Percentiles rank a stretch among this genome's conserved stretches.
phyloP scores from a whole-genome alignment of 2,113 vertebrate genomes.

The Aegotheles bennettii region DNA sequence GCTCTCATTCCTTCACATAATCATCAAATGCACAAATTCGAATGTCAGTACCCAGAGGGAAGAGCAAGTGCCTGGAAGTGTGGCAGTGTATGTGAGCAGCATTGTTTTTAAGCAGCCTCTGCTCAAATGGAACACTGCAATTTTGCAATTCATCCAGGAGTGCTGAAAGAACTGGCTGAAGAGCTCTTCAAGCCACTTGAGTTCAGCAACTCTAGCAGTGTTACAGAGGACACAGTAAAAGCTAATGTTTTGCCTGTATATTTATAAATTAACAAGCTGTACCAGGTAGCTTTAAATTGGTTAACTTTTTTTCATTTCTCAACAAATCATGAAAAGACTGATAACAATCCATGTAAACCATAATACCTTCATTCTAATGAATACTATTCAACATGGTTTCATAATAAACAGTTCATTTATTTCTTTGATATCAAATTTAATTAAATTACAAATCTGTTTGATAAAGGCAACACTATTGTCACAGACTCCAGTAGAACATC shows the following conservation, averaged over 20 bases:
- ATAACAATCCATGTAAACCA: neutral
- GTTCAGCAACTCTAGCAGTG: neutral
- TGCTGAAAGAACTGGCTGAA: neutral
- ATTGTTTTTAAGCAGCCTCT: neutral
- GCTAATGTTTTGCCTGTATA: neutral
- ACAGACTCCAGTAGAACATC: neutral
- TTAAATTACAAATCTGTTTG: slow-evolving; percentile 27
- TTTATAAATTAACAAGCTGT: neutral
- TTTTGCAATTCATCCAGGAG: neutral
- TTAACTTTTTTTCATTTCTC: neutral
- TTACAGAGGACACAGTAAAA: neutral
- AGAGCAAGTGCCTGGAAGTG: neutral
- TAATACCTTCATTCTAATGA: neutral
- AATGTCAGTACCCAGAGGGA: neutral
- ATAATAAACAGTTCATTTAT: slow-evolving; percentile 23
- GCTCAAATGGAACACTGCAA: neutral
- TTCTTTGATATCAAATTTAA: slow-evolving; percentile 28
- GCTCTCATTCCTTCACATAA: neutral
- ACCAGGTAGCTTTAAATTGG: neutral
- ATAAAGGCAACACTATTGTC: slow-evolving; percentile 19
- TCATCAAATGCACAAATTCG: neutral
- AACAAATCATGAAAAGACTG: neutral
- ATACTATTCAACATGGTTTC: neutral
- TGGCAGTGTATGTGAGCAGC: neutral
- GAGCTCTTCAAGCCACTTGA: neutral